Conservation (phyloP, 1,140 invertebrate species). For the Anastatus disparis region DNA sequence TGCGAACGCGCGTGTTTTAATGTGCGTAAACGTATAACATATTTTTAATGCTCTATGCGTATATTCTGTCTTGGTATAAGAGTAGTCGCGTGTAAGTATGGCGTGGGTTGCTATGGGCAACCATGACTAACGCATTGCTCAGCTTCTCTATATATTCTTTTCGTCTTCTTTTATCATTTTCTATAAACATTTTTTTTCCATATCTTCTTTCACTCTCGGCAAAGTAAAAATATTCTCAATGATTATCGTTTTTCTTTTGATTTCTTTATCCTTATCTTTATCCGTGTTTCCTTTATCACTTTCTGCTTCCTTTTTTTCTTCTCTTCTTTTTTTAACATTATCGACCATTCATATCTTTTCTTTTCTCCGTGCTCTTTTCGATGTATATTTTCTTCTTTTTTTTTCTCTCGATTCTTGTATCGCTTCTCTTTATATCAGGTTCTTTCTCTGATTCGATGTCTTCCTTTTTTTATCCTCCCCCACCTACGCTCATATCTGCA, state of each 20-base stretch:
- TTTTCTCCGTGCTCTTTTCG: background rate
- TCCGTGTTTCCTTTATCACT: background rate
- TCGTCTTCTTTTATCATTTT: too few species aligned
- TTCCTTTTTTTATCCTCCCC: background rate
- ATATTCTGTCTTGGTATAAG: background rate
- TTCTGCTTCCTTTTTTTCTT: background rate
- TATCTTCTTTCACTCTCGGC: background rate
- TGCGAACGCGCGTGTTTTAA: background rate
- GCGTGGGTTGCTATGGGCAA: slow-evolving; percentile 61
- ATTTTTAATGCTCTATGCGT: background rate
- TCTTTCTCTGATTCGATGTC: background rate
- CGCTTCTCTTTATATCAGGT: too few species aligned
- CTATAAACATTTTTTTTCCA: too few species aligned
- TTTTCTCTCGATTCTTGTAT: background rate
- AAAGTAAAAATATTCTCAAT: too few species aligned
- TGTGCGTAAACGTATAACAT: slow-evolving; percentile 33
- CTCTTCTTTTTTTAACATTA: background rate
- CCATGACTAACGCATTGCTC: slow-evolving; percentile 55
- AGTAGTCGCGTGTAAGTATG: slow-evolving; percentile 41
- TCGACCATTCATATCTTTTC: background rate
- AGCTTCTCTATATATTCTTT: slow-evolving; percentile 37
- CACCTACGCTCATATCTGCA: background rate
- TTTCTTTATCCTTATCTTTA: background rate
- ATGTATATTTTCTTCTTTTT: background rate
- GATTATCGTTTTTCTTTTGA: too few species aligned